Base-by-base conservation (phyloP, 35 echinoderm and acorn worm genomes). In the Anneissia japonica region DNA sequence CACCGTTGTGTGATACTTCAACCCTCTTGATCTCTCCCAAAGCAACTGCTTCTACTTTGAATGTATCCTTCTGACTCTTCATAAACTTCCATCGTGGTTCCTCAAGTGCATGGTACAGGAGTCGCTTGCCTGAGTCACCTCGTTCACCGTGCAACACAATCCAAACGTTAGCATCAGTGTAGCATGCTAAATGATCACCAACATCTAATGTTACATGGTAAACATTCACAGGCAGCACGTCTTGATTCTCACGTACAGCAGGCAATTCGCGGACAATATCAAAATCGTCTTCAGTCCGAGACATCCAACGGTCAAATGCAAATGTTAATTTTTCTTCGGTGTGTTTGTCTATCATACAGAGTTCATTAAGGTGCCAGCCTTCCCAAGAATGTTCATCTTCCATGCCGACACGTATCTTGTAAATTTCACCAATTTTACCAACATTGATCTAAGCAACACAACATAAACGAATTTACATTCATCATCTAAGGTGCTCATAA, bases 31-130 rank as follows among this genome's bases (percentile, higher is more conserved):
- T 26, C 0, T 93, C 85, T 45, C 85, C 94, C 29, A 97, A 37
- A n/a, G 82, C 84, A 74, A 97, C 95, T 38, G 91, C 91, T 78
- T 93, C 85, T n/a, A 97, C n/a, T 43, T 86, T 87, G 82, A 97
- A 97, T 3, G 85, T 81, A 91, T 97, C 91, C 73, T 88, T 75
- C 88, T 93, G 75, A 34, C 21, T 10, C 19, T 38, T 77, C 34
- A 76, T 35, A 0, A 91, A 86, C 37, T 56, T 73, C 19, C 28
- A 55, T 55, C 0, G 16, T 32, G 6, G 51, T 19, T 94, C 77
- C 11, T 87, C 74, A 13, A 77, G 72, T 10, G 96, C 94, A 35
- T 87, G 78, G 77, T 88, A 93, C 0, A 99, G 84, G 0, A 85
- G 32, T 39, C 96, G 86, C 74, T 85, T 93, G 17, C 96, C 96